These are phyloP conservation scores for Malachius bipustulatus DNA, from an alignment of 2,888 invertebrate species.

Conservation along the genomic window DNA sequence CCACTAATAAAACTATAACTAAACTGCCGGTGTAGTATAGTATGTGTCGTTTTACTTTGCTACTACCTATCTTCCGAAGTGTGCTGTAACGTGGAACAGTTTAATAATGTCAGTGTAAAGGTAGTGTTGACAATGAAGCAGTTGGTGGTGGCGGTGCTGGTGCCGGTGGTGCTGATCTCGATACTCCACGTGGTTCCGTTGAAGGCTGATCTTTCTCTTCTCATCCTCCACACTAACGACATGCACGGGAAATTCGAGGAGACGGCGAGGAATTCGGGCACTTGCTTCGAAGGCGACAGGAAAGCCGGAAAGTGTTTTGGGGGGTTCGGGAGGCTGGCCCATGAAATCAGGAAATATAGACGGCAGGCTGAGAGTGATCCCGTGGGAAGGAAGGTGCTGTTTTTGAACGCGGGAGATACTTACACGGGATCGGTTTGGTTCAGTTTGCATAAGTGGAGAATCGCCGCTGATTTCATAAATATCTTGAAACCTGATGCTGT, in stretches of 20 bases:
- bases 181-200: too few species aligned
- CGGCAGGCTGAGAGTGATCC: too few species aligned
- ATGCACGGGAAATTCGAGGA: background rate
- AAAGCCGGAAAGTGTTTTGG: background rate
- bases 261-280: background rate
- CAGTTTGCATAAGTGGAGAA: background rate
- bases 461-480: background rate
- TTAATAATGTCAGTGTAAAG: too few species aligned
- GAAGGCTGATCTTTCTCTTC: too few species aligned
- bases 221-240: slow-evolving; percentile 2
- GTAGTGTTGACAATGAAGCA: too few species aligned
- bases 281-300: background rate
- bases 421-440: background rate
- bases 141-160: too few species aligned
- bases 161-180: too few species aligned
- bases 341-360: background rate
- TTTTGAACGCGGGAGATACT: background rate
- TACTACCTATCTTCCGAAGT: too few species aligned
- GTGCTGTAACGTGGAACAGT: too few species aligned
- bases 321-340: background rate
- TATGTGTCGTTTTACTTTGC: too few species aligned
- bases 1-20: too few species aligned
- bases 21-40: too few species aligned
- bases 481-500: background rate
- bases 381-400: background rate